These are phyloP conservation scores for Alethe castanea DNA, from an alignment of 2,113 vertebrate genomes.

Conservation along the genomic window DNA sequence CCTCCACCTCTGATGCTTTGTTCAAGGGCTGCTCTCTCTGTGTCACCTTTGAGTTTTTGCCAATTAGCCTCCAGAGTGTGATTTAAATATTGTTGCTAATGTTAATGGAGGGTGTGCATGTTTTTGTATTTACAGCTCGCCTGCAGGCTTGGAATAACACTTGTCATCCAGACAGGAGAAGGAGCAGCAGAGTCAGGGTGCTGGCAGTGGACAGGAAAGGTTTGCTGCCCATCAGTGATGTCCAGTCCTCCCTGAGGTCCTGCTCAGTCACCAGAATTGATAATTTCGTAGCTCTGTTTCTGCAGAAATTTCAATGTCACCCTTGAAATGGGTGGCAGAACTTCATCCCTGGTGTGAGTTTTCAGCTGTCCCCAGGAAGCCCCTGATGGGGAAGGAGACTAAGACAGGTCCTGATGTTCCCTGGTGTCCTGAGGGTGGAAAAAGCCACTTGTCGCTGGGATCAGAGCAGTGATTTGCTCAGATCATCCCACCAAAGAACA, in stretches of 20 bases:
- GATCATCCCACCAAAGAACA: background rate
- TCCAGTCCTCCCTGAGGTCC: background rate
- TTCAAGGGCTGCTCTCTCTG: constrained; percentile 12
- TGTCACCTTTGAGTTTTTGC: constrained; percentile 24
- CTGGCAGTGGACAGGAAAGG: background rate
- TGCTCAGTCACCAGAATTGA: background rate
- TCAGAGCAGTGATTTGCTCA: background rate
- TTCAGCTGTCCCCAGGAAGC: background rate
- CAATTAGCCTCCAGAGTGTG: constrained; percentile 12
- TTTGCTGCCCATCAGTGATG: background rate
- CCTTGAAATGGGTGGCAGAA: background rate
- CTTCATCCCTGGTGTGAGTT: background rate
- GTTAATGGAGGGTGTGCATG: background rate
- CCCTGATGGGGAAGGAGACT: no score
- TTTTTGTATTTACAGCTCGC: background rate
- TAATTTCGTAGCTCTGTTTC: background rate
- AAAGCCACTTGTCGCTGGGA: rapidly evolving
- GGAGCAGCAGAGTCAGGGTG: background rate
- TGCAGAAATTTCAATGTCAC: background rate
- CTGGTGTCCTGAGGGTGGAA: background rate
- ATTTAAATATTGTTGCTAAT: constrained; percentile 11
- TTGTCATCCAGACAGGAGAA: background rate
- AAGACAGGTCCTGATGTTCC: background rate
- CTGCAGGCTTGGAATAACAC: background rate
- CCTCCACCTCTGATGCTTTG: background rate